Conservation (phyloP, 2,113 vertebrate genomes). For the Tauraco erythrolophus region DNA sequence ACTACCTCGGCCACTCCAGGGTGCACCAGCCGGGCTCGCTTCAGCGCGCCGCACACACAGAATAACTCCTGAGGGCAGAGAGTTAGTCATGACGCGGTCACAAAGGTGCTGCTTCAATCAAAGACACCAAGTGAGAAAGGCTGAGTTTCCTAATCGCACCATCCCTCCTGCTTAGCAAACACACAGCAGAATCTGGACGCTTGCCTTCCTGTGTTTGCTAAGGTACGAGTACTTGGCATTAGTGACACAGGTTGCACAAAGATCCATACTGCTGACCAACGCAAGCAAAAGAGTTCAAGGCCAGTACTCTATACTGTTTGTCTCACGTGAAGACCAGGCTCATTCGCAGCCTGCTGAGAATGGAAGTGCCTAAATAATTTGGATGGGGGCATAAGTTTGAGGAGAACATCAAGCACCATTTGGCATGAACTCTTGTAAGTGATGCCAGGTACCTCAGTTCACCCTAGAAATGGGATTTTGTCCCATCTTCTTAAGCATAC, state of each 20-base stretch:
- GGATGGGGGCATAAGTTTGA: not conserved
- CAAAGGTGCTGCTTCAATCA: not conserved
- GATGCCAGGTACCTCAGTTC: not conserved
- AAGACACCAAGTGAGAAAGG: not conserved
- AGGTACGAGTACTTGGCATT: not conserved
- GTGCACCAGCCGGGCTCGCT: slow-evolving; percentile 91
- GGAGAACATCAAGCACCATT: not conserved
- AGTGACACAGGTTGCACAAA: not conserved
- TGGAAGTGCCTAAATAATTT: not conserved
- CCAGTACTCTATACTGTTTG: not conserved
- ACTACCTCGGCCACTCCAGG: slow-evolving; percentile 97
- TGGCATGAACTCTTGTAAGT: not conserved
- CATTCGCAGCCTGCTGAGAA: not conserved
- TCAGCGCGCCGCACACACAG: slow-evolving; percentile 96
- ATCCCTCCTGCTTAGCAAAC: not conserved
- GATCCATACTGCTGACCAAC: not conserved
- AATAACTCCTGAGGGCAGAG: slow-evolving; percentile 88
- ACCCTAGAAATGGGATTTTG: not conserved
- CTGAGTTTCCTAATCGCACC: not conserved
- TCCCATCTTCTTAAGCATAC: not conserved
- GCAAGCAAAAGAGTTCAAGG: not conserved
- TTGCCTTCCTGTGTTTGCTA: not conserved
- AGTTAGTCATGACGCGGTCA: not conserved
- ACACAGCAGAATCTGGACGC: not conserved
- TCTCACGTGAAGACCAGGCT: not conserved